Evolutionary conservation across 2,113 vertebrate genomes (phyloP).

Genomic region (Bubo bubo): DNA sequence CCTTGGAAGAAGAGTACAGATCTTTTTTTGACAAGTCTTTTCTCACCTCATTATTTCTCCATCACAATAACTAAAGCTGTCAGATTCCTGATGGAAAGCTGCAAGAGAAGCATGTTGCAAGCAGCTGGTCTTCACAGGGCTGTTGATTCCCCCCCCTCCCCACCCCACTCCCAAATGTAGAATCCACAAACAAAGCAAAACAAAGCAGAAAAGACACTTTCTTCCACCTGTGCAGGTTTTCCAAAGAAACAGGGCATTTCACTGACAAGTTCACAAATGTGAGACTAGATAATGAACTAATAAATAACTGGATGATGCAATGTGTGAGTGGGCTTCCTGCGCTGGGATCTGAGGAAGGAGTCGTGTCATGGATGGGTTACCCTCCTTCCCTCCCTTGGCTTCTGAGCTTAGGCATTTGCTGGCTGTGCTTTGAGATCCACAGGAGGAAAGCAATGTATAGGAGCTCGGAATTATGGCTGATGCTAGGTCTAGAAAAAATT

Average conservation of each 20-base stretch:
- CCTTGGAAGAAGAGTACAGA: background rate
- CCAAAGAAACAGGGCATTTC: background rate
- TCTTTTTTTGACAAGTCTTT: conserved; percentile 52
- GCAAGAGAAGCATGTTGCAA: conserved; percentile 31
- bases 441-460: background rate
- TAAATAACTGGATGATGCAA: background rate
- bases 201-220: background rate
- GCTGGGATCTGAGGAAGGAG: background rate
- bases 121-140: background rate
- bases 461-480: background rate
- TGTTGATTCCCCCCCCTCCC: background rate
- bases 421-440: background rate
- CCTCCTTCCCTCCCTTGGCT: background rate
- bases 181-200: background rate
- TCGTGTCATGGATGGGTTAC: rapidly evolving
- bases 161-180: background rate
- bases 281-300: background rate
- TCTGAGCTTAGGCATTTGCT: background rate
- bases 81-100: background rate
- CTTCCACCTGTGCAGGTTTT: background rate
- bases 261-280: background rate
- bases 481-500: background rate
- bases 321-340: background rate
- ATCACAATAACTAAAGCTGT: conserved; percentile 56
- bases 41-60: conserved; percentile 61